Evolutionary conservation across 2,113 vertebrate genomes (phyloP).

Genomic region (Noctilio leporinus): DNA sequence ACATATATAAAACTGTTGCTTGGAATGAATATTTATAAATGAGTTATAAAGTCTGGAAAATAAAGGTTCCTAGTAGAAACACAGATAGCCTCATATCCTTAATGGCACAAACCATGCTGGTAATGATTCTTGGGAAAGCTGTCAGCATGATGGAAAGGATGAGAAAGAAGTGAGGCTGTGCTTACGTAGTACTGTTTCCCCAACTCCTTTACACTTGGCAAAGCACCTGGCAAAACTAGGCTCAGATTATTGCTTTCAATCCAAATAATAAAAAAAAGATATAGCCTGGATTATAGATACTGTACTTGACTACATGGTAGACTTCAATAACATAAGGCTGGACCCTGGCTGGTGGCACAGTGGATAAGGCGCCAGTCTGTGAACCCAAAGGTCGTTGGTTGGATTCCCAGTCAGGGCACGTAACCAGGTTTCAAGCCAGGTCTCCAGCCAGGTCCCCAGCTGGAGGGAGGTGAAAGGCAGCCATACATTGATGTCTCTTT

Average conservation of each 20-base stretch:
- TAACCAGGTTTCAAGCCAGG: too few species aligned
- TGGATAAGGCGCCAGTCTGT: too few species aligned
- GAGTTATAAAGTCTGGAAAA: slow-evolving; percentile 51
- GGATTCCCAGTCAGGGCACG: too few species aligned
- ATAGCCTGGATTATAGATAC: background rate
- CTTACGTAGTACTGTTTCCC: background rate
- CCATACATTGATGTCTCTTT: too few species aligned
- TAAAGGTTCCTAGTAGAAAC: slow-evolving; percentile 59
- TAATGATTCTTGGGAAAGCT: slow-evolving; percentile 51
- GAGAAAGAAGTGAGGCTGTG: background rate
- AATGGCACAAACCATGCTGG: slow-evolving; percentile 20
- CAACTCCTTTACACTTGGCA: background rate
- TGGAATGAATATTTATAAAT: slow-evolving; percentile 54
- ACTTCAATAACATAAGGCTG: background rate
- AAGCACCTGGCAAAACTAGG: background rate
- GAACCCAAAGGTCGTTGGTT: too few species aligned
- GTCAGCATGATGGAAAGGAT: slow-evolving; percentile 55
- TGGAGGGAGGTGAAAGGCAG: too few species aligned
- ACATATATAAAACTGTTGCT: slow-evolving; percentile 39
- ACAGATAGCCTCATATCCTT: slow-evolving; percentile 65
- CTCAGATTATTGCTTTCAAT: slow-evolving; percentile 29
- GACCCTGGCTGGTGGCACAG: too few species aligned
- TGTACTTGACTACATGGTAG: background rate
- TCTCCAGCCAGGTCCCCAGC: too few species aligned
- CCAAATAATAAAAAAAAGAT: background rate